phyloP scores from a whole-genome alignment of 2,888 invertebrate genomes.

The Eupsilia transversa region DNA sequence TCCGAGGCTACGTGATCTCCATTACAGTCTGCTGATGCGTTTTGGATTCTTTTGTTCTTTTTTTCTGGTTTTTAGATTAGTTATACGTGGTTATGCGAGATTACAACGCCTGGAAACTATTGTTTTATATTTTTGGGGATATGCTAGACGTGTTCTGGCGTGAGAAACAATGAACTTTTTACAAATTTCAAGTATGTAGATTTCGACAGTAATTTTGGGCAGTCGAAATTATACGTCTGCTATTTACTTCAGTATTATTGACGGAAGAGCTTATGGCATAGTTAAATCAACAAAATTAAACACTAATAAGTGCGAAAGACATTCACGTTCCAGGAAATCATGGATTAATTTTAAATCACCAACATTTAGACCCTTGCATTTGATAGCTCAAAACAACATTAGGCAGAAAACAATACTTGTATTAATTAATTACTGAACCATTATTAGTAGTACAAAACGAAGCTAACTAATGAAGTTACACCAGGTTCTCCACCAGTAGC shows the following conservation, averaged over 20 bases:
- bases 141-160: conserved; percentile 49
- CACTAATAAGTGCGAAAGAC: not conserved
- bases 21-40: conserved; percentile 86
- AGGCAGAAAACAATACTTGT: not conserved
- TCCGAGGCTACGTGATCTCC: conserved; percentile 88
- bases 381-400: not conserved
- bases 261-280: not conserved
- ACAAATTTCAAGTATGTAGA: conserved; percentile 37
- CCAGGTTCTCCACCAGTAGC: conserved; percentile 49
- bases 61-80: conserved; percentile 82
- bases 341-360: not conserved
- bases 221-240: not conserved
- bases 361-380: not conserved
- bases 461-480: conserved; percentile 44
- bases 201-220: conserved; percentile 27
- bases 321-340: not conserved
- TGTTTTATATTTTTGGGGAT: conserved; percentile 65
- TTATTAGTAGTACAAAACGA: conserved; percentile 19
- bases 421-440: conserved; percentile 1
- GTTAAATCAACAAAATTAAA: not conserved
- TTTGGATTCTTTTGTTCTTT: conserved; percentile 85
- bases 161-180: conserved; percentile 47
- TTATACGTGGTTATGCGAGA: conserved; percentile 79
- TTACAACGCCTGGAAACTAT: conserved; percentile 71
- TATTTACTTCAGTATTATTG: not conserved